Conservation (phyloP, 1,140 invertebrate species). For the Helicoverpa zea region DNA sequence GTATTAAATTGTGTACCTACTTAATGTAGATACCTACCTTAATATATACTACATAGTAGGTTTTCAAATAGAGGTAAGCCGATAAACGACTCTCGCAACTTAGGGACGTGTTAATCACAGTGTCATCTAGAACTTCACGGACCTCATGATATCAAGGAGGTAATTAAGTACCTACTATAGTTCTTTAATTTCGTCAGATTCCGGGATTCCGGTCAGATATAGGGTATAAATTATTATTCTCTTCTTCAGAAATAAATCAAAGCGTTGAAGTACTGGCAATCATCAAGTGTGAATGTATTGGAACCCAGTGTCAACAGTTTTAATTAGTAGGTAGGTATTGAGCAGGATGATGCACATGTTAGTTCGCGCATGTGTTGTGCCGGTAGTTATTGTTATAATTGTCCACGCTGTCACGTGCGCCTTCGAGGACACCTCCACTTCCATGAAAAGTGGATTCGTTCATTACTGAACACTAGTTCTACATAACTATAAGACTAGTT, state of each 20-base stretch:
- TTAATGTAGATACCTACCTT: no score
- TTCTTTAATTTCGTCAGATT: background rate
- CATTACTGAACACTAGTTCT: constrained; percentile 26
- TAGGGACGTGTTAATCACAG: background rate
- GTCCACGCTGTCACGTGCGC: constrained; percentile 68
- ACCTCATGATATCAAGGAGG: no score
- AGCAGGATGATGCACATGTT: constrained; percentile 46
- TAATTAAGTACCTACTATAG: no score
- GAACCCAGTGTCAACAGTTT: constrained; percentile 44
- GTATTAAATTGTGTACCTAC: constrained; percentile 3
- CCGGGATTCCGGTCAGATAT: no score
- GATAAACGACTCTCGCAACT: background rate
- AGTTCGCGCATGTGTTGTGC: constrained; percentile 29
- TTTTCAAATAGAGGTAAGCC: constrained; percentile 16
- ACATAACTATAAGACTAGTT: constrained; percentile 30
- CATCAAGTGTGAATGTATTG: constrained; percentile 7
- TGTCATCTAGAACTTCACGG: background rate
- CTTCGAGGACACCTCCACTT: constrained; percentile 61
- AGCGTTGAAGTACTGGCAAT: background rate
- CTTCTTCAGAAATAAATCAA: background rate
- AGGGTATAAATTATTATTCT: constrained; percentile 1
- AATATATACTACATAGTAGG: background rate
- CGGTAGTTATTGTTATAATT: constrained; percentile 71
- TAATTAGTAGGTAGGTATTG: constrained; percentile 32
- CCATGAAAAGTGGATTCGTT: constrained; percentile 37